Percentiles rank a stretch among this genome's conserved stretches.
Conservation (phyloP, 2,888 invertebrate species). For the Odontocerum albicorne region DNA sequence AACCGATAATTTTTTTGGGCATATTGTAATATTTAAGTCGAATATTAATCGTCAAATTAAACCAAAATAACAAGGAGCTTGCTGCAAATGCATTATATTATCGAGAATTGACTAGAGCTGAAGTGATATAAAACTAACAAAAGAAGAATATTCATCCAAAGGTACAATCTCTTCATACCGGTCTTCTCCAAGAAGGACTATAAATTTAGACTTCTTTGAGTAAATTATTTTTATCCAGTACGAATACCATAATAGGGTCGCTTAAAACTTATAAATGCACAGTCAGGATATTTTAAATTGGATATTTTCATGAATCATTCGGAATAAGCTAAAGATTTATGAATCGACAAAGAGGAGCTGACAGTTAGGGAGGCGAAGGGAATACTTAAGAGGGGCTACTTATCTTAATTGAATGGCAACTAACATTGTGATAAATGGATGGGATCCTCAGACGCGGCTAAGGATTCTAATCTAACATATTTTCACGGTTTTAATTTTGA, state of each 20-base stretch:
- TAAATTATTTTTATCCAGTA: constrained; percentile 12
- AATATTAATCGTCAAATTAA: too few species aligned
- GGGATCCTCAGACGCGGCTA: background rate
- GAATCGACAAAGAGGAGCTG: constrained; percentile 10
- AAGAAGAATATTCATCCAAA: too few species aligned
- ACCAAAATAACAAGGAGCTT: too few species aligned
- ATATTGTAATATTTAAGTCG: too few species aligned
- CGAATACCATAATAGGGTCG: constrained; percentile 2
- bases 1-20: too few species aligned
- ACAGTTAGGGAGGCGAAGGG: constrained; percentile 2
- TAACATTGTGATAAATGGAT: background rate
- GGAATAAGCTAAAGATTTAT: constrained; percentile 22
- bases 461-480: background rate
- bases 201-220: too few species aligned
- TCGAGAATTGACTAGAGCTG: too few species aligned
- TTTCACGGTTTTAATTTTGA: background rate
- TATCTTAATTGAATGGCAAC: constrained; percentile 18
- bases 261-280: constrained; percentile 17
- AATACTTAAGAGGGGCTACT: background rate
- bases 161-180: too few species aligned
- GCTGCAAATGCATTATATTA: too few species aligned
- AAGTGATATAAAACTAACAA: too few species aligned
- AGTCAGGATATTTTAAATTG: constrained; percentile 22
- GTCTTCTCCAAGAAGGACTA: too few species aligned
- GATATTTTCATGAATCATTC: constrained; percentile 21